Conservation (phyloP, 2,888 invertebrate species). For the Pandemis corylana region DNA sequence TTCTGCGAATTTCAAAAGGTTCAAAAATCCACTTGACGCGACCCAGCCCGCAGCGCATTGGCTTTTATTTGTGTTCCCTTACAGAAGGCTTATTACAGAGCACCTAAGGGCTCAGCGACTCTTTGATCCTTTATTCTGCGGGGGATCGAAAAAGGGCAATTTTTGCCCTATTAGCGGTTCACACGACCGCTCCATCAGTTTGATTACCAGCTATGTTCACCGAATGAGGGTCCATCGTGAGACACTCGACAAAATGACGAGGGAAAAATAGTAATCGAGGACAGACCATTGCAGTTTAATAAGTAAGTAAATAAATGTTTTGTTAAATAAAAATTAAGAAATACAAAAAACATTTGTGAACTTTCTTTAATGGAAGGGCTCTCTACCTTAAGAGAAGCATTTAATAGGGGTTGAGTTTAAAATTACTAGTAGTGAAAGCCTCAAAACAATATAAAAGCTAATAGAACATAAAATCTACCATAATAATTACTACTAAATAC, state of each 20-base stretch:
- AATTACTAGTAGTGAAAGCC: too few species aligned
- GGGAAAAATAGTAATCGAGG: not conserved
- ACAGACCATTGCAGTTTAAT: not conserved
- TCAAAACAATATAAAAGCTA: too few species aligned
- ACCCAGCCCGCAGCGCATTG: not conserved
- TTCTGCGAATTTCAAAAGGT: not conserved
- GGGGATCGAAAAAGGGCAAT: constrained; percentile 22
- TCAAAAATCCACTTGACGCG: not conserved
- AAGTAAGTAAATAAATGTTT: too few species aligned
- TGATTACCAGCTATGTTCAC: constrained; percentile 31
- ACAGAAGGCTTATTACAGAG: constrained; percentile 20
- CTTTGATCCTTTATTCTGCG: constrained; percentile 31
- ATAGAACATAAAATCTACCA: too few species aligned
- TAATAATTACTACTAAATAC: too few species aligned
- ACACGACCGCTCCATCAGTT: constrained; percentile 28
- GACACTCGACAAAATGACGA: not conserved
- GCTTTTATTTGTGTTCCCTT: constrained; percentile 22
- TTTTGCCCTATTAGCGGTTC: constrained; percentile 28
- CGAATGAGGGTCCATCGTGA: constrained; percentile 20
- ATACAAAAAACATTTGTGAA: too few species aligned
- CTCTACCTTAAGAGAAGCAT: too few species aligned
- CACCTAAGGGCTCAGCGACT: constrained; percentile 1
- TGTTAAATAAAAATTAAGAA: too few species aligned
- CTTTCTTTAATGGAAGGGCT: too few species aligned
- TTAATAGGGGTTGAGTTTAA: too few species aligned